A percentile compares a stretch with the other conserved stretches of the same genome.
phyloP scores from a whole-genome alignment of 2,113 vertebrate genomes.

The Heterotilapia buettikoferi region DNA sequence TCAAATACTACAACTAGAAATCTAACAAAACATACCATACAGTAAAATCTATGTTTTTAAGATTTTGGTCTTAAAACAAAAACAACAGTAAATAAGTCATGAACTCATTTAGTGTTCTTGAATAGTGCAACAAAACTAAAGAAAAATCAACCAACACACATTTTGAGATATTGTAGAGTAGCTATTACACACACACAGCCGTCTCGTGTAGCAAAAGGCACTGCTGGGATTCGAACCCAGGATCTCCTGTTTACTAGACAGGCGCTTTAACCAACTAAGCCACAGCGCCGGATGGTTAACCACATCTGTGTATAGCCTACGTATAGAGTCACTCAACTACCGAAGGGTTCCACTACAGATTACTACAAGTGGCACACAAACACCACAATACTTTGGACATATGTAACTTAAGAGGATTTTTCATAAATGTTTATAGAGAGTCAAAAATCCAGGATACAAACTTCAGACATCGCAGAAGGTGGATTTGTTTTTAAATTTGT shows the following conservation, averaged over 20 bases:
- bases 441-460: not conserved
- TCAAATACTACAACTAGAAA: too few species aligned
- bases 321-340: not conserved
- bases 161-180: not conserved
- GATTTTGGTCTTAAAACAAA: not conserved
- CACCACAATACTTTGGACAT: not conserved
- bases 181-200: too few species aligned
- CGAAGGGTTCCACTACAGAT: not conserved
- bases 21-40: not conserved
- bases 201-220: constrained; percentile 36
- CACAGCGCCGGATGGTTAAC: constrained; percentile 44
- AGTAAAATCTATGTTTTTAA: not conserved
- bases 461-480: not conserved
- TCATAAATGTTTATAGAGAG: not conserved
- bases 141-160: not conserved
- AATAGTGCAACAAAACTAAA: not conserved
- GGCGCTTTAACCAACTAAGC: constrained; percentile 73
- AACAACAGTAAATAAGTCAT: not conserved
- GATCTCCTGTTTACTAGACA: constrained; percentile 74
- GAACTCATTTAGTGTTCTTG: not conserved
- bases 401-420: not conserved
- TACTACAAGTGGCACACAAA: not conserved
- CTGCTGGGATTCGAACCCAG: constrained; percentile 71
- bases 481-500: not conserved
- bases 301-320: fast-evolving